Conservation (phyloP, 2,888 invertebrate species). For the Sphaerophoria rueppellii region DNA sequence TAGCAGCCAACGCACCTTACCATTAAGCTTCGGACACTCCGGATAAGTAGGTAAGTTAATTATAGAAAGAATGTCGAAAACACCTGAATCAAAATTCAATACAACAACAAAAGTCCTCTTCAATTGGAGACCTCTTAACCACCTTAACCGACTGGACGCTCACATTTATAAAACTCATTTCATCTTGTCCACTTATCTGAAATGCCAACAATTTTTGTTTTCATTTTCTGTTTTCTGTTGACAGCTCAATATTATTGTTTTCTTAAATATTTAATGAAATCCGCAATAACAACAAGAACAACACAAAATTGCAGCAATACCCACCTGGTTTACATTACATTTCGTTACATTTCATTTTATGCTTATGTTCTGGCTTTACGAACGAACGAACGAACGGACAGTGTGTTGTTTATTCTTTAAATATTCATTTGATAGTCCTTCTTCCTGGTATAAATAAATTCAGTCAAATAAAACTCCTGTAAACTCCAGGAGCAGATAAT, state of each 20-base stretch:
- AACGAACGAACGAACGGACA: not conserved
- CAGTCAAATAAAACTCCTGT: conserved; percentile 15
- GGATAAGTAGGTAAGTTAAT: too few relatives aligned
- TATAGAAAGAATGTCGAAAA: too few relatives aligned
- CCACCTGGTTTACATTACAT: not conserved
- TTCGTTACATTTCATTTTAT: conserved; percentile 4
- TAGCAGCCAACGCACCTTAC: too few relatives aligned
- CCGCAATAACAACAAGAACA: not conserved
- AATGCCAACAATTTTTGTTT: not conserved
- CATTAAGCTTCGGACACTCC: too few relatives aligned
- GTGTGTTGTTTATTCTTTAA: conserved; percentile 24
- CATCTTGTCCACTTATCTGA: not conserved
- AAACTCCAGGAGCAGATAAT: conserved; percentile 28
- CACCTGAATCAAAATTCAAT: too few relatives aligned
- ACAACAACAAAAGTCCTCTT: too few relatives aligned
- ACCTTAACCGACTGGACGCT: too few relatives aligned
- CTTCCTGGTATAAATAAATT: conserved; percentile 25
- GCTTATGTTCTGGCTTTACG: not conserved
- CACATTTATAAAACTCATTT: too few relatives aligned
- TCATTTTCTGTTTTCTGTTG: conserved; percentile 2
- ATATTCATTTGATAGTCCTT: conserved; percentile 36
- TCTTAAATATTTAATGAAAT: conserved; percentile 22
- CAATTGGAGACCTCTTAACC: too few relatives aligned
- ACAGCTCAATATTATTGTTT: conserved; percentile 38
- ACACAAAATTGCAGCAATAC: not conserved